These are phyloP conservation scores for Bicyclus anynana DNA, from an alignment of 1,140 invertebrate species.

Conservation along the genomic window DNA sequence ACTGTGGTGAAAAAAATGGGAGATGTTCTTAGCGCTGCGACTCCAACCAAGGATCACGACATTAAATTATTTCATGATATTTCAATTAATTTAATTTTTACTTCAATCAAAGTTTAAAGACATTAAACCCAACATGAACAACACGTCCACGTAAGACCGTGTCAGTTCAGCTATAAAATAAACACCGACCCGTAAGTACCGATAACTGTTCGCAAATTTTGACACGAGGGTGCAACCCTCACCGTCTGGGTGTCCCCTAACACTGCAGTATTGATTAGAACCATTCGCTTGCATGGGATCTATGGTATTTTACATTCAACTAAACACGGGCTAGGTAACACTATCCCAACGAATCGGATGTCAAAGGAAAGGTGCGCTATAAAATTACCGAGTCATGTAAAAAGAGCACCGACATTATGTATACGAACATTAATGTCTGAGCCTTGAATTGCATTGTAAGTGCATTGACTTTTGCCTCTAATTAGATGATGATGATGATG, in stretches of 20 bases:
- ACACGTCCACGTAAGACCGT: neutral
- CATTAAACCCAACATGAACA: neutral
- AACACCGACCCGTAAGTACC: conserved; percentile 18
- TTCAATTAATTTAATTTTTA: no score
- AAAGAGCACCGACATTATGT: no score
- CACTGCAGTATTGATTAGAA: conserved; percentile 42
- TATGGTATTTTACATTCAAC: conserved; percentile 27
- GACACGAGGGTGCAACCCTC: conserved; percentile 36
- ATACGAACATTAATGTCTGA: no score
- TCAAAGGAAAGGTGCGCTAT: neutral
- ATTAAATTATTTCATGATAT: no score
- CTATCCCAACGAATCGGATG: conserved; percentile 8
- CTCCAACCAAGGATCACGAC: no score
- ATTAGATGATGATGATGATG: no score
- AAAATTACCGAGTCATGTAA: neutral
- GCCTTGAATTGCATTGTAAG: no score
- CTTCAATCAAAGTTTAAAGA: neutral
- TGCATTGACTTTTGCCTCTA: no score
- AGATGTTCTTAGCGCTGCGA: no score
- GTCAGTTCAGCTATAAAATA: neutral
- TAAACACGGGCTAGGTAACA: conserved; percentile 18
- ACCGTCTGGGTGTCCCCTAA: conserved; percentile 19
- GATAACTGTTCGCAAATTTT: conserved; percentile 33
- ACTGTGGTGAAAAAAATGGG: no score
- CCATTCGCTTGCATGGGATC: conserved; percentile 23